These are phyloP conservation scores for Bombycilla garrulus DNA, from an alignment of 2,113 vertebrate genomes.

Conservation along the genomic window DNA sequence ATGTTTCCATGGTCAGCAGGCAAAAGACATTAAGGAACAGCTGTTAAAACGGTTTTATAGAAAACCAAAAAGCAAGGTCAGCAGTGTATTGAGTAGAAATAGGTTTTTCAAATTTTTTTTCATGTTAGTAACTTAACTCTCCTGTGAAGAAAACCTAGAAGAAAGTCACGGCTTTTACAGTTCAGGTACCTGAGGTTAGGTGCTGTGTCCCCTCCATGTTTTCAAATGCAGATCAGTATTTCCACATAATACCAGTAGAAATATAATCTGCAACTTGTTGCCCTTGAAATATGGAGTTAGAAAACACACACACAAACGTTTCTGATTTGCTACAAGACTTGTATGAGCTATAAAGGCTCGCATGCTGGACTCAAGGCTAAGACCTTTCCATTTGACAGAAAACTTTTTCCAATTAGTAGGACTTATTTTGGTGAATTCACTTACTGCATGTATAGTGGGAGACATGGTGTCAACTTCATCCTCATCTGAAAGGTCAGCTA, in stretches of 20 bases:
- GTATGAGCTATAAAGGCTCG: not conserved
- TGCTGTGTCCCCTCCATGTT: not conserved
- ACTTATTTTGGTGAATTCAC: conserved; percentile 19
- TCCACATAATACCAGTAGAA: not conserved
- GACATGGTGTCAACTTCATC: conserved; percentile 92
- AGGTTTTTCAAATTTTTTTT: not conserved
- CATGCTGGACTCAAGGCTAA: not conserved
- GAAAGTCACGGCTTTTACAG: not conserved
- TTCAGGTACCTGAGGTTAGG: not conserved
- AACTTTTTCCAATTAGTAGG: not conserved
- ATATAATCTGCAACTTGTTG: not conserved
- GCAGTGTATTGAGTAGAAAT: not conserved
- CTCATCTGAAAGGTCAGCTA: conserved; percentile 92
- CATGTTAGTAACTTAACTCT: not conserved
- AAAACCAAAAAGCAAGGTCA: not conserved
- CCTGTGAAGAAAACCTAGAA: not conserved
- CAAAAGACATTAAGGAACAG: not conserved
- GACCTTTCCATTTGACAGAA: not conserved
- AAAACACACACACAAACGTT: not conserved
- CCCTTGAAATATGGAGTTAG: not conserved
- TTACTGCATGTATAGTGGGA: conserved; percentile 87
- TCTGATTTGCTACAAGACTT: not conserved
- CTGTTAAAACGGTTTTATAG: not conserved
- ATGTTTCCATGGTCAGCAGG: not conserved
- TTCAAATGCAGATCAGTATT: not conserved